Percentiles rank a stretch among this genome's conserved stretches.
These are phyloP conservation scores for Bergia puertoricense DNA, from an alignment of 92 coral and sea anemone species.

Conservation along the genomic window DNA sequence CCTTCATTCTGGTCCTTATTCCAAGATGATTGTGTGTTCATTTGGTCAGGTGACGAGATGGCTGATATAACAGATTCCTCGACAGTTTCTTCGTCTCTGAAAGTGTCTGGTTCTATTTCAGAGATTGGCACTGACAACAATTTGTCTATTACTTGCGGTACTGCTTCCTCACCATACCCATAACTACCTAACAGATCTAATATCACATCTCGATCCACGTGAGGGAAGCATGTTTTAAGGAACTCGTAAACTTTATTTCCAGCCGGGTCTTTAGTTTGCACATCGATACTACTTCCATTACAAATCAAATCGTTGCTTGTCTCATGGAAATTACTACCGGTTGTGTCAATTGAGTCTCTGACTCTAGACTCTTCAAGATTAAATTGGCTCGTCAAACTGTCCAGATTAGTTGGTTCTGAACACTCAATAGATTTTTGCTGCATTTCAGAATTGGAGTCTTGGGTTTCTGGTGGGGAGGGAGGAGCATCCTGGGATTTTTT, in stretches of 20 bases:
- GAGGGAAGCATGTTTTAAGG: slow-evolving; percentile 80
- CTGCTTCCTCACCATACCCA: slow-evolving; percentile 53
- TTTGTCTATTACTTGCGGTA: slow-evolving; percentile 64
- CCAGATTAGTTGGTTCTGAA: background rate
- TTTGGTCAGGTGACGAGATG: background rate
- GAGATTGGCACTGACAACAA: slow-evolving; percentile 43
- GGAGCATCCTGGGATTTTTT: background rate
- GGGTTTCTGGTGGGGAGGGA: background rate
- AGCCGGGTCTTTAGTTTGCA: slow-evolving; percentile 35
- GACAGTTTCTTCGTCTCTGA: background rate
- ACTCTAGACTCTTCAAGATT: background rate
- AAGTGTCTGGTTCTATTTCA: background rate
- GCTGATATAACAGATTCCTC: background rate
- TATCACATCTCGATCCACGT: slow-evolving; percentile 50
- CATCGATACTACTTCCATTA: background rate
- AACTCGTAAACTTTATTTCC: slow-evolving; percentile 58
- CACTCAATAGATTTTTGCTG: background rate
- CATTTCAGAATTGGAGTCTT: slow-evolving; percentile 18
- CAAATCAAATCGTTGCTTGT: background rate
- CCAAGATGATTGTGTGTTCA: background rate
- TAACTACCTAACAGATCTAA: slow-evolving; percentile 39
- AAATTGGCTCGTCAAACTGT: background rate
- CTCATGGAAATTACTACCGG: background rate
- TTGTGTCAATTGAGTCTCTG: background rate
- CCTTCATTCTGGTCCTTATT: background rate